Evolutionary conservation across 2,888 invertebrate genomes (phyloP), one percentile per base, ranked within the genome.

Genomic region (Leptogaster cylindrica): DNA sequence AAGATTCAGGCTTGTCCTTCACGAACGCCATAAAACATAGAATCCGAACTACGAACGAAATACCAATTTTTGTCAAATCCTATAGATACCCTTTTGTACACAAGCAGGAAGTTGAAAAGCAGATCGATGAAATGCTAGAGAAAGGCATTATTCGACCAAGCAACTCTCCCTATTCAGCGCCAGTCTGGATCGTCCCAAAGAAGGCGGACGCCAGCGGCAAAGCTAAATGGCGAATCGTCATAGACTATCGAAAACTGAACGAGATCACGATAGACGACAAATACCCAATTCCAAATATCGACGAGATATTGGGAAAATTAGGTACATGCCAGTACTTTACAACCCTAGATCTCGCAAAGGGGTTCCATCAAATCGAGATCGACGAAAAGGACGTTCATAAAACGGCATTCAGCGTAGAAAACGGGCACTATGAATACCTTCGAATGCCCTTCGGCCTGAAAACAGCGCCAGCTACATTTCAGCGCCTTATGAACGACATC

Each of bases 401-500:
- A 48, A 71, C 71, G 1, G 67, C 70, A 3, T 71, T 72, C 23
- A 67, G 68, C 18, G 67, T 67, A 7, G 46, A 63, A 27, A 48
- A 51, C 16, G 69, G 70, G 6, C 67, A 68, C 7, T 67, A 58
- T 27, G 67, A 69, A 31, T 69, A 41, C 7, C 20, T 33, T n/a
- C 5, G 66, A 2, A 66, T 69, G 69, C 64, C 65, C 2, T 67
- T 68, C 18, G 68, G 68, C 1, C 18, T 68, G 4, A 66, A 69
- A 39, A 66, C 63, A 44, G 69, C 64, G 4, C 63, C 66, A 0
- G 52, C 66, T 10, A 66, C 63, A 2, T 69, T 63, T 20, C 69
- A 79, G 71, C 63, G 78, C 3, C 39, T 58, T 1, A 52, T 69
- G 36, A 72, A 75, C 55, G 70, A 71, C 55, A 66, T 74, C 2